Base-by-base conservation (phyloP, 2,888 invertebrate species). In the Schrankia costaestrigalis region DNA sequence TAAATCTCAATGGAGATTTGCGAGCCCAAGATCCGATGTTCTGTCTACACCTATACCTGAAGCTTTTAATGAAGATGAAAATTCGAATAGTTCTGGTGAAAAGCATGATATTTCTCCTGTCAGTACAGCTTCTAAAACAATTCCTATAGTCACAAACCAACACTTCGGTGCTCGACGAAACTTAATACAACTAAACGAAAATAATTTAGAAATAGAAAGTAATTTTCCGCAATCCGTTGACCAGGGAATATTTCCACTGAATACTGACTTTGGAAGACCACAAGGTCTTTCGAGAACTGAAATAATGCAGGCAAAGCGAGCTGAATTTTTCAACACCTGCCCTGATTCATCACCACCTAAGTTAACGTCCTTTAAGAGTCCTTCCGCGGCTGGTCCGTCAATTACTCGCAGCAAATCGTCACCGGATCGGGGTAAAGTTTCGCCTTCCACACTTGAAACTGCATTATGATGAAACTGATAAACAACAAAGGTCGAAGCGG, bases 31-130 rank as follows among this genome's bases (percentile, higher is more conserved):
- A 57, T 94, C 94, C 11, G 95, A 96, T 63, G 94, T 96, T 31
- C 90, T 96, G 64, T 95, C 95, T 23, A 93, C 94, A 26, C 95
- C 95, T 36, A 96, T 96, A 72, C 93, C 93, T 22, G 96, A 96
- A 87, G 96, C 93, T 53, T 89, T 90, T 60, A 92, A 93, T 62
- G 94, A 94, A 64, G 95, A 95, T 63, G 94, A 94, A 53, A 91
- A 89, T 56, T 90, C 90, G 1, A 90, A 90, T 45, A 90, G 90
- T 56, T 90, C 90, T 10, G 85, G 89, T 15, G 90, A 91, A 60
- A 89, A 89, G 56, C 83, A 79, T 35, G 88, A 86, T 25, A 51
- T 46, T 11, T 71, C 78, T 11, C 72, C 77, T 12, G 67, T 63
- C 31, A 72, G 62, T 59, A 69, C 73, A 59, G 71, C 78, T 47